Base-by-base conservation (phyloP, 2,888 invertebrate species). In the Petrolisthes cinctipes region DNA sequence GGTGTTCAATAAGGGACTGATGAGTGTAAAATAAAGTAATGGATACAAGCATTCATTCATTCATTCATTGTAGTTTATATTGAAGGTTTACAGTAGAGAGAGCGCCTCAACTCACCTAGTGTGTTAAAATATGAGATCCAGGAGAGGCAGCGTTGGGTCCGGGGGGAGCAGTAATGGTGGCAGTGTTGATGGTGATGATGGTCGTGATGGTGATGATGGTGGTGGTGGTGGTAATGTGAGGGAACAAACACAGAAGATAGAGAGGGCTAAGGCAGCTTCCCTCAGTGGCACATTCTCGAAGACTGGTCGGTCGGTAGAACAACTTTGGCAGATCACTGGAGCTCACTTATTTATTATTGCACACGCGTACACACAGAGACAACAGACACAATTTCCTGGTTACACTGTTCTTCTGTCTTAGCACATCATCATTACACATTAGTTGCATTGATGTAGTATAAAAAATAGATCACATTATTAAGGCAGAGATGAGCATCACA, bases 281-380 rank as follows among this genome's bases (percentile, higher is more conserved):
- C 66, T 81, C 81, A 66, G 37, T 81, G 81, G 81, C 81, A 81
- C 66, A 81, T 81, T 37, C 61, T 66, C n/a, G 71, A 4, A 71
- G 71, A 71, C 71, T 81, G n/a, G 51, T 17, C 14, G 14, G 4
- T 54, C 4, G 14, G 6, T 37, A 37, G 20, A 80, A 78, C n/a
- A 81, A 61, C 81, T 81, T 81, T 81, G 51, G 81, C 66, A 66
- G 14, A 81, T 66, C 66, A 37, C 66, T 66, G 37, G 6, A 66
- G 37, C 66, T 66, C 81, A 81, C 81, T 81, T 81, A 37, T 81
- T 17, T 66, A 14, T 71, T 71, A n/a, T 71, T 6, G 20, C 14
- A 17, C 71, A 71, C 17, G 61, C 17, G 11, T 61, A 14, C 9
- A 61, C 9, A 61, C 61, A 61, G 1, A 61, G 1, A 61, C 61